These are phyloP conservation scores for Rana temporaria DNA, from an alignment of 2,113 vertebrate species.

Conservation along the genomic window DNA sequence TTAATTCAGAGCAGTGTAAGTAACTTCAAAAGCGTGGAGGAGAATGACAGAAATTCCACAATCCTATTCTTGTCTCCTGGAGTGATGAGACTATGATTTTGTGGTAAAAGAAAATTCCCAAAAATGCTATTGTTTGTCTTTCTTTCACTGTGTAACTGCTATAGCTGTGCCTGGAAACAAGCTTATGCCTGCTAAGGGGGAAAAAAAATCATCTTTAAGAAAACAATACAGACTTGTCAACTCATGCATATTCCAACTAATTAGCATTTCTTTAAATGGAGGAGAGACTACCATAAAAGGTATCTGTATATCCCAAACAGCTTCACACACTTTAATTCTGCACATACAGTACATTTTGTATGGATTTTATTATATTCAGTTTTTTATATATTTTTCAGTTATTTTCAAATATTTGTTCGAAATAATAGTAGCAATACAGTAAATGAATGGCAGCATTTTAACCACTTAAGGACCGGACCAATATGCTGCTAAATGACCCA, in stretches of 20 bases:
- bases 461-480: no score
- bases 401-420: no score
- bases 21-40: slow-evolving; percentile 47
- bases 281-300: slow-evolving; percentile 31
- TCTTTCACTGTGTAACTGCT: slow-evolving; percentile 14
- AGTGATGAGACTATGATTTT: slow-evolving; percentile 57
- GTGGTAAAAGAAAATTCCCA: slow-evolving; percentile 53
- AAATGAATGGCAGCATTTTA: no score
- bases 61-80: slow-evolving; percentile 47
- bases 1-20: slow-evolving; percentile 32
- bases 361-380: no score
- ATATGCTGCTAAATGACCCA: no score
- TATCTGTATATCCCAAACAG: not conserved
- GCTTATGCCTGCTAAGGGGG: slow-evolving; percentile 32
- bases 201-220: slow-evolving; percentile 25
- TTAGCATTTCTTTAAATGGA: slow-evolving; percentile 25
- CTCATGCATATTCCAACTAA: slow-evolving; percentile 42
- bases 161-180: slow-evolving; percentile 38
- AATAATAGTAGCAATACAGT: no score
- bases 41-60: slow-evolving; percentile 55
- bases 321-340: not conserved
- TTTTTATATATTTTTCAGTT: no score
- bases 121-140: slow-evolving; percentile 55
- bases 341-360: no score
- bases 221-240: slow-evolving; percentile 45